Evolutionary conservation across 1,140 invertebrate species (phyloP), one percentile per base, ranked within the genome.

Genomic region (Drosophila orosa): DNA sequence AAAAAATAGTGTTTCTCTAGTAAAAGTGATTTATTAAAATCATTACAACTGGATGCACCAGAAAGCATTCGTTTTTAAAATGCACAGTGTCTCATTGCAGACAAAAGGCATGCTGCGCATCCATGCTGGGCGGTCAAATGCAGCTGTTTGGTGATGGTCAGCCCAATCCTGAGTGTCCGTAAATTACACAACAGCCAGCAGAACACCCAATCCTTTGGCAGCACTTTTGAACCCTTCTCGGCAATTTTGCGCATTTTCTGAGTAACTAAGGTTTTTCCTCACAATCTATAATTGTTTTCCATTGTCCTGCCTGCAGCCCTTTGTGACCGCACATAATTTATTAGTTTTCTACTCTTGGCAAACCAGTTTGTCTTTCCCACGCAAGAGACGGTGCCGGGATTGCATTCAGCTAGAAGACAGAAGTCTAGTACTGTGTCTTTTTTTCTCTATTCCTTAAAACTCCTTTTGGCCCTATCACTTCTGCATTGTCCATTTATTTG

Each of bases 331-430:
- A 77, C 50, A 78, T 86, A 73, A 86, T 87, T 86, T 86, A 86
- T 86, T 73, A 62, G 78, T 40, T 55, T 78, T 78, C 33, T 45
- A 42, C 42, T 29, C 61, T 48, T 22, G 19, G 29, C 22, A 47
- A 56, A 50, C 72, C 47, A 67, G 69, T 86, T 86, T 86, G 48
- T 62, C 69, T 82, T 86, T 87, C 83, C 83, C 83, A 86, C 82
- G 75, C 82, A 78, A 60, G 19, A 35, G 22, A 24, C 42, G 60
- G 61, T 60, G 78, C 55, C 56, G 54, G 54, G 29, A 37, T 67
- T 33, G 44, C 65, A 61, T 55, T 52, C 44, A 44, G 31, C n/a
- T 27, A 33, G 12, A 42, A 52, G 22, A 25, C 45, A 48, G 48
- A 44, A 39, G 17, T 37, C 59, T 22, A 39, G 54, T 71, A 40